Conservation (phyloP, 1,140 invertebrate species). For the Saxidomus purpurata region DNA sequence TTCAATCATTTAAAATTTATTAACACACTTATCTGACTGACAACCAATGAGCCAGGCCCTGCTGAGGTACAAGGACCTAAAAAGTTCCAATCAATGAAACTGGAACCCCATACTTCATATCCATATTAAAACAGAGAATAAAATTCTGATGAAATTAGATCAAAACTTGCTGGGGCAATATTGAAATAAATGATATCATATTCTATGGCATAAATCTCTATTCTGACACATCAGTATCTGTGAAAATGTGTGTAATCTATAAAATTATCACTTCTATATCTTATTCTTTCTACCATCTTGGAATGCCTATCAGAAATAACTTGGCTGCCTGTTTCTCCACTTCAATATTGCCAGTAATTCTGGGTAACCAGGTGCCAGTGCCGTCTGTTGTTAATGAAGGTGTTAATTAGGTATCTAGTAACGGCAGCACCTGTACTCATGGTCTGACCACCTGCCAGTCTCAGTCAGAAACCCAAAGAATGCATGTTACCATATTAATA, state of each 20-base stretch:
- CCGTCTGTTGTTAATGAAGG: no score
- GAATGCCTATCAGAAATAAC: conserved; percentile 7
- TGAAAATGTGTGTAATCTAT: conserved; percentile 41
- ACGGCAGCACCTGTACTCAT: no score
- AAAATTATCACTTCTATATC: conserved; percentile 45
- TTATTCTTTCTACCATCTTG: conserved; percentile 15
- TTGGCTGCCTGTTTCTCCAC: neutral
- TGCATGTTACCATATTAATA: no score
- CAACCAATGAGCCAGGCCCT: no score
- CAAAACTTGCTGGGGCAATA: conserved; percentile 21
- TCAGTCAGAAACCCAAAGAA: no score
- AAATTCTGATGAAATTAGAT: conserved; percentile 13
- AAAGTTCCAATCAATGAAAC: no score
- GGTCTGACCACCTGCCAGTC: no score
- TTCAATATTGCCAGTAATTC: neutral
- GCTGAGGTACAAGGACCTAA: no score
- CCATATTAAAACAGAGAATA: neutral
- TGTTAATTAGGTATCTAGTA: no score
- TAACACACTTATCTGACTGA: no score
- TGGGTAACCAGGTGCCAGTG: neutral
- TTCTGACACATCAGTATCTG: conserved; percentile 44
- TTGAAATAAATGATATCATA: conserved; percentile 54
- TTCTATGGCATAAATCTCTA: conserved; percentile 11
- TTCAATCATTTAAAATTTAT: no score
- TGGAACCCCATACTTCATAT: neutral